Evolutionary conservation across 2,113 vertebrate species (phyloP), one percentile per base, ranked within the genome.

Genomic region (Onychostruthus taczanowskii): DNA sequence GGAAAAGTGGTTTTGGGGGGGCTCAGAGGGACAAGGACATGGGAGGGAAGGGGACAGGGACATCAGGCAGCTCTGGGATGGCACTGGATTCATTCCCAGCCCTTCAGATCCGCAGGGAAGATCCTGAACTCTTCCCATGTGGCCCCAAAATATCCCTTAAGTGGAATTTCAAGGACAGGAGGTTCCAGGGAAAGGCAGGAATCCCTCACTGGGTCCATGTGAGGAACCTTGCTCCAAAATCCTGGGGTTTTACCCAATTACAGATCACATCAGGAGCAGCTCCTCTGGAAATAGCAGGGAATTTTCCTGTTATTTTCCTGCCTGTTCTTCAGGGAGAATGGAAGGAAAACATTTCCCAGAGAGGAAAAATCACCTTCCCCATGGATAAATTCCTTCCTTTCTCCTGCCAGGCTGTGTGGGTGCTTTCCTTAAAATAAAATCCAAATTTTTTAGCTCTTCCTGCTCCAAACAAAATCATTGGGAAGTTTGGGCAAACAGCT

Each of bases 151-250:
- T 33, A 6, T 33, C 74, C 4, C 35, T 68, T 6, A 13, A 28
- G 12, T 35, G 3, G 24, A 19, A 33, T 76, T 43, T 18, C 62
- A 9, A 1, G 0, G 7, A 1, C 49, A 16, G 35, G 13, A 52
- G 16, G 43, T 26, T 26, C 23, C 58, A 37, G 37, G 67, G 37
- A 39, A n/a, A 44, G 44, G 69, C 43, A 75, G 73, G 31, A 10
- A 3, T 10, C 43, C 85, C 84, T 10, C 6, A 0, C 22, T 24
- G 13, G 5, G 7, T 14, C 10, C 3, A 0, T 1, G 41, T 2
- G 8, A 46, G 56, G 52, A 81, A 5, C 13, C 37, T 70, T 17
- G 4, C 39, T 73, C 55, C 56, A 22, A n/a, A 39, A 58, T 44
- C 43, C 61, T 9, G 6, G n/a, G 13, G 5, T 10, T 80, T 76